phyloP scores from a whole-genome alignment of 2,888 invertebrate species.

The Xestia ashworthii region DNA sequence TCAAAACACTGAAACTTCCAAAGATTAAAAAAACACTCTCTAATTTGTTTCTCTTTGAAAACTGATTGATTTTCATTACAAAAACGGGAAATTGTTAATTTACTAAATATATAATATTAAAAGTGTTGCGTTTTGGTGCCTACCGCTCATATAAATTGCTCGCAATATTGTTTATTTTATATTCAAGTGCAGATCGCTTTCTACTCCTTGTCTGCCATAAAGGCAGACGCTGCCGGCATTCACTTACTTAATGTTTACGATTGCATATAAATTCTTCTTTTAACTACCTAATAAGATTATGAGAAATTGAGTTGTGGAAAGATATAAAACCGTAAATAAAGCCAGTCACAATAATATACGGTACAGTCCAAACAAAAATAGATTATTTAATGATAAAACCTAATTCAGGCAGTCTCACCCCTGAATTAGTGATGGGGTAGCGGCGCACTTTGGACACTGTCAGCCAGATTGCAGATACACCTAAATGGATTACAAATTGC shows the following conservation, averaged over 20 bases:
- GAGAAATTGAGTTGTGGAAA: slow-evolving; percentile 33
- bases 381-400: slow-evolving; percentile 12
- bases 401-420: neutral
- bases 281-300: slow-evolving; percentile 40
- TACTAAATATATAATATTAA: neutral
- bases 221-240: slow-evolving; percentile 51
- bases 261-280: slow-evolving; percentile 42
- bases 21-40: neutral
- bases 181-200: slow-evolving; percentile 66
- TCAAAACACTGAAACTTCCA: neutral
- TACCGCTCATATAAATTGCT: slow-evolving; percentile 16
- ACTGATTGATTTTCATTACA: neutral
- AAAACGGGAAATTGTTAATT: neutral
- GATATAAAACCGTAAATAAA: slow-evolving; percentile 22
- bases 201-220: slow-evolving; percentile 55
- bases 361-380: slow-evolving; percentile 6
- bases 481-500: slow-evolving; percentile 58
- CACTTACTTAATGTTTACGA: slow-evolving; percentile 55
- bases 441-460: slow-evolving; percentile 20
- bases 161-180: slow-evolving; percentile 42
- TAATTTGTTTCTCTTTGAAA: neutral
- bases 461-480: slow-evolving; percentile 36
- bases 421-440: slow-evolving; percentile 40
- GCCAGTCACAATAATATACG: slow-evolving; percentile 17
- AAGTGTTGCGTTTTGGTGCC: neutral